These are phyloP conservation scores for Zoanthus sansibaricus DNA, from an alignment of 92 coral and sea anemone genomes.

Conservation along the genomic window DNA sequence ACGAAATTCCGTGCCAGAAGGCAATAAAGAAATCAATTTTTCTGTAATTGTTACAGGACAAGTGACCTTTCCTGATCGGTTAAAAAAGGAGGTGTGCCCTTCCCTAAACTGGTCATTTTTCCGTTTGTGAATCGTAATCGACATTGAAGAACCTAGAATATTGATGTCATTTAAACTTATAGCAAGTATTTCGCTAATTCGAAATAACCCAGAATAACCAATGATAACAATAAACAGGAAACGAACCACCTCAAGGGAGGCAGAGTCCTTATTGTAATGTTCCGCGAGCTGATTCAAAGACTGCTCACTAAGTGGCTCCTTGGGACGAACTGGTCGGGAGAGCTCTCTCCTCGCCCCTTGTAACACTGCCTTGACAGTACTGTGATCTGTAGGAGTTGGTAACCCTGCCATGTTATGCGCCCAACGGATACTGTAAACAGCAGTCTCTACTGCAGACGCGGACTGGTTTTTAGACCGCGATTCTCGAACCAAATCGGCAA, in stretches of 20 bases:
- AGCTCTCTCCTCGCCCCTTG: background rate
- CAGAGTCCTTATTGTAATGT: constrained; percentile 6
- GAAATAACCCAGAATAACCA: background rate
- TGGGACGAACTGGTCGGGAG: constrained; percentile 1
- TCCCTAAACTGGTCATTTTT: constrained; percentile 4
- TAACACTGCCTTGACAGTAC: background rate
- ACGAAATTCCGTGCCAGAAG: background rate
- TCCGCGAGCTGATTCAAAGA: background rate
- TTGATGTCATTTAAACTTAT: background rate
- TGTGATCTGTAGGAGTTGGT: background rate
- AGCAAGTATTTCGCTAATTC: background rate
- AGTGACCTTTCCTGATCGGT: constrained; percentile 9
- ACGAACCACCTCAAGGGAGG: constrained; percentile 2
- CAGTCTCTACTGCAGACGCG: constrained; percentile 5
- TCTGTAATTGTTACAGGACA: background rate
- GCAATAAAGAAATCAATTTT: background rate
- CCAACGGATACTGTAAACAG: constrained; percentile 4
- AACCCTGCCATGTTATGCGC: background rate
- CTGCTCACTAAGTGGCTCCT: background rate
- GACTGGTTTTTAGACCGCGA: background rate
- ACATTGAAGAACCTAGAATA: background rate
- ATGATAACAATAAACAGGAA: constrained; percentile 1
- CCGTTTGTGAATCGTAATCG: background rate
- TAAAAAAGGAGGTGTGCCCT: constrained; percentile 1
- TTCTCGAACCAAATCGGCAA: background rate